Evolutionary conservation across 2,113 vertebrate species (phyloP).

Genomic region (Erythrolamprus reginae): DNA sequence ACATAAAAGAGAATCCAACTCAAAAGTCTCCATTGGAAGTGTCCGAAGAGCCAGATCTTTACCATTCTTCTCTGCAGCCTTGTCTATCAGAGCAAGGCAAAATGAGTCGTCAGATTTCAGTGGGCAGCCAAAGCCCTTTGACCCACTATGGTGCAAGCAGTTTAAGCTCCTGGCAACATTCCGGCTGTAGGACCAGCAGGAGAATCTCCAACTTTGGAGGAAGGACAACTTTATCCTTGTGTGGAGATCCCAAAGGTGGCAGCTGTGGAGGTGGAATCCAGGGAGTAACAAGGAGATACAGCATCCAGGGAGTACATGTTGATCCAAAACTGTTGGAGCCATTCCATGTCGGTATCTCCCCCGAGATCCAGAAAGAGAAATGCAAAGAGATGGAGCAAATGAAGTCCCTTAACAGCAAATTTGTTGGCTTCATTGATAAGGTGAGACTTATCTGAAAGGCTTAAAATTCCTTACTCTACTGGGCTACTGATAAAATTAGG

Average conservation of each 20-base stretch:
- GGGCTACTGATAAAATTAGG: background rate
- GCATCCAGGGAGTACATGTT: slow-evolving; percentile 37
- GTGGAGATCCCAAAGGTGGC: background rate
- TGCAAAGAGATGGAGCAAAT: slow-evolving; percentile 41
- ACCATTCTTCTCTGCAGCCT: background rate
- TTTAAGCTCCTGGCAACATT: background rate
- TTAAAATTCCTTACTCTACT: background rate
- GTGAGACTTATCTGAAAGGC: slow-evolving; percentile 13
- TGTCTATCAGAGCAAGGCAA: background rate
- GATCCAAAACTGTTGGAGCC: slow-evolving; percentile 77
- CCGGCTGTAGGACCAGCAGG: background rate
- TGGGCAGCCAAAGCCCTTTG: background rate
- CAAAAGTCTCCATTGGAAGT: background rate
- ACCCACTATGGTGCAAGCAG: background rate
- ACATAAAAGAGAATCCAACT: background rate
- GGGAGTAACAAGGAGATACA: background rate
- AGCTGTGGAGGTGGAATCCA: background rate
- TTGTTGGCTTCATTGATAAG: slow-evolving; percentile 43
- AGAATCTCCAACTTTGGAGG: background rate
- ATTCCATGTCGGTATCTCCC: slow-evolving; percentile 74
- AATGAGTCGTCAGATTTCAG: background rate
- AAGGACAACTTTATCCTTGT: background rate
- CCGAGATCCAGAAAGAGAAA: slow-evolving; percentile 21
- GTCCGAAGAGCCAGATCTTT: background rate
- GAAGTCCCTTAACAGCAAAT: slow-evolving; percentile 42